phyloP scores from a whole-genome alignment of 2,888 invertebrate genomes.

The Pantelozetes paolii region DNA sequence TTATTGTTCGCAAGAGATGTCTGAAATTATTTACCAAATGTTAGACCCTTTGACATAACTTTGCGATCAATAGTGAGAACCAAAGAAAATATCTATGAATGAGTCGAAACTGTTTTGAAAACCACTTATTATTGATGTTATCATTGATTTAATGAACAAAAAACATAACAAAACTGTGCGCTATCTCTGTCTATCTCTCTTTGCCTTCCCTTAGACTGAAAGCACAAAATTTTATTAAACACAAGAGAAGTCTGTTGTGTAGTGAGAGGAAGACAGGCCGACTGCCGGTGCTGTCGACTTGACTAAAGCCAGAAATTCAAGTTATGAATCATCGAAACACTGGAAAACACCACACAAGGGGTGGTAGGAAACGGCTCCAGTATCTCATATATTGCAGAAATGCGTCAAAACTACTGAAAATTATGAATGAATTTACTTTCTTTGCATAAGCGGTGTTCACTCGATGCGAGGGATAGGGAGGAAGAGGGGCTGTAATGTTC shows the following conservation, averaged over 20 bases:
- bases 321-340: slow-evolving; percentile 34
- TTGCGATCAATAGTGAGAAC: not conserved
- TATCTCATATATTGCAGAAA: slow-evolving; percentile 10
- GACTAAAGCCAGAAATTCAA: slow-evolving; percentile 14
- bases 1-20: slow-evolving; percentile 13
- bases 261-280: slow-evolving; percentile 34
- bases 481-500: not conserved
- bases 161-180: not conserved
- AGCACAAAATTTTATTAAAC: not conserved
- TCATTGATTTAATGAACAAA: not conserved
- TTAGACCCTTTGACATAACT: not conserved
- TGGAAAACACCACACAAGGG: slow-evolving; percentile 34
- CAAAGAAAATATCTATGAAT: too few species aligned
- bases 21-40: not conserved
- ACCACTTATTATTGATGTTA: not conserved
- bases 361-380: slow-evolving; percentile 7
- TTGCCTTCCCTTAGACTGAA: not conserved
- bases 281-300: slow-evolving; percentile 11
- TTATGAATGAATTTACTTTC: slow-evolving; percentile 22
- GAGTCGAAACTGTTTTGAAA: slow-evolving; percentile 11
- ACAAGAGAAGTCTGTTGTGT: not conserved
- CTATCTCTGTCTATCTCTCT: not conserved
- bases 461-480: not conserved
- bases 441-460: not conserved
- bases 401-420: slow-evolving; percentile 20